These are phyloP conservation scores for Otis tarda DNA, from an alignment of 2,113 vertebrate genomes.

Conservation along the genomic window DNA sequence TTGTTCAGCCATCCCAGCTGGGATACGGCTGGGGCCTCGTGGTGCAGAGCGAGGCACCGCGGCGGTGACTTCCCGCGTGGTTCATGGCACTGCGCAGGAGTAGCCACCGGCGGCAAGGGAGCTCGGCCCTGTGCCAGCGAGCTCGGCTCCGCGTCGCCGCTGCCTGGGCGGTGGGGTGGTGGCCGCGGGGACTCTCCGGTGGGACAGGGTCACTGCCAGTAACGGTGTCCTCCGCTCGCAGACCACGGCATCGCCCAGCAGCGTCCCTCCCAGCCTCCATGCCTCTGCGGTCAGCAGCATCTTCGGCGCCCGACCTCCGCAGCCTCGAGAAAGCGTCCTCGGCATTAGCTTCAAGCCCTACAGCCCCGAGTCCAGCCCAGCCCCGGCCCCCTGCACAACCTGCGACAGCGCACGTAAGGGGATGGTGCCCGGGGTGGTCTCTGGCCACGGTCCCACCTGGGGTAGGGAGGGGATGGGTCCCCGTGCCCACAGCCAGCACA, in stretches of 20 bases:
- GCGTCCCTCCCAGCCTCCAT: background rate
- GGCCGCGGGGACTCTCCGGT: background rate
- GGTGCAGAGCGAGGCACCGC: background rate
- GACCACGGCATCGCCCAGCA: conserved; percentile 12
- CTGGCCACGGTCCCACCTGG: accelerated
- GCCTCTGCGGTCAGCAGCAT: background rate
- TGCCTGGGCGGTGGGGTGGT: background rate
- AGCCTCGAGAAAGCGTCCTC: background rate
- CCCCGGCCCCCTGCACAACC: background rate
- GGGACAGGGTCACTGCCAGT: background rate
- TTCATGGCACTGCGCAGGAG: accelerated
- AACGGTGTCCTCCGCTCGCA: background rate
- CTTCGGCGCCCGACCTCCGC: background rate
- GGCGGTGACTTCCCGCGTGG: accelerated
- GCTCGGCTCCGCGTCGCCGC: accelerated
- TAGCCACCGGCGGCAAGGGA: background rate
- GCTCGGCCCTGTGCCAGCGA: accelerated
- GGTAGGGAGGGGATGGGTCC: background rate
- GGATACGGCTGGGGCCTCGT: accelerated
- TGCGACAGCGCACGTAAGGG: conserved; percentile 60
- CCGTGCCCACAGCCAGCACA: background rate
- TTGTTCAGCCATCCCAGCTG: accelerated
- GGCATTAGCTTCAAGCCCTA: conserved; percentile 55
- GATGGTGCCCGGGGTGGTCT: background rate
- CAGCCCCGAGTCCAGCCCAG: background rate